phyloP scores from a whole-genome alignment of 2,797 vertebrate genomes.

The Coreius guichenoti region DNA sequence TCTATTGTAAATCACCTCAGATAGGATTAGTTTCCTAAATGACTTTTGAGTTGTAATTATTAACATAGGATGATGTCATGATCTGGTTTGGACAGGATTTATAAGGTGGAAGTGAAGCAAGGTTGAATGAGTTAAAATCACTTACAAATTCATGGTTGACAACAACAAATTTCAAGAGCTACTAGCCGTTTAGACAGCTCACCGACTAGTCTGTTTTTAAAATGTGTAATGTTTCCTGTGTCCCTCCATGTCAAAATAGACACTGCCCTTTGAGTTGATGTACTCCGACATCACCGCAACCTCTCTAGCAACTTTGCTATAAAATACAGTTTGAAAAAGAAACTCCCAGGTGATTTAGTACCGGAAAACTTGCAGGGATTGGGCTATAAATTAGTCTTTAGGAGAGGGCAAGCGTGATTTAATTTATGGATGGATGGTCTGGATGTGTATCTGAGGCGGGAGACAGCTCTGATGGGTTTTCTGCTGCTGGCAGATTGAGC shows the following conservation, averaged over 20 bases:
- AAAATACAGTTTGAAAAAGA: conserved; percentile 44
- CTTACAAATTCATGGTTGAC: neutral
- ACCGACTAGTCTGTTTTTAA: neutral
- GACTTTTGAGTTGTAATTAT: neutral
- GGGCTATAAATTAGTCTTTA: conserved; percentile 64
- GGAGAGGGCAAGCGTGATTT: conserved; percentile 56
- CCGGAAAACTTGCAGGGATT: conserved; percentile 64
- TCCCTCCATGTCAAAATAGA: neutral
- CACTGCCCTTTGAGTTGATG: conserved; percentile 31
- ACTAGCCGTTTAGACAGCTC: neutral
- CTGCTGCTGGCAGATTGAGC: conserved; percentile 61
- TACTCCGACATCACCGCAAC: neutral
- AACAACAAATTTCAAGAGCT: neutral
- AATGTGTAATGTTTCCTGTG: conserved; percentile 24
- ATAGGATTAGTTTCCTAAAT: neutral
- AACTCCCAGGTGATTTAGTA: conserved; percentile 64
- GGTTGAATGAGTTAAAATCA: neutral
- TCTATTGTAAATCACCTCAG: neutral
- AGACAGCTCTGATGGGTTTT: conserved; percentile 56
- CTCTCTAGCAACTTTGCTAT: conserved; percentile 42
- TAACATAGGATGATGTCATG: neutral
- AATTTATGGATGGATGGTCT: conserved; percentile 68
- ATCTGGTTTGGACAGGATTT: neutral
- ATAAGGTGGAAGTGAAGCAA: neutral
- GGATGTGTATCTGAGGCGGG: conserved; percentile 40